Percentiles rank a stretch among this genome's conserved stretches.
These are phyloP conservation scores for Phrynosoma blainvillii DNA, from an alignment of 2,113 vertebrate genomes.

Conservation along the genomic window DNA sequence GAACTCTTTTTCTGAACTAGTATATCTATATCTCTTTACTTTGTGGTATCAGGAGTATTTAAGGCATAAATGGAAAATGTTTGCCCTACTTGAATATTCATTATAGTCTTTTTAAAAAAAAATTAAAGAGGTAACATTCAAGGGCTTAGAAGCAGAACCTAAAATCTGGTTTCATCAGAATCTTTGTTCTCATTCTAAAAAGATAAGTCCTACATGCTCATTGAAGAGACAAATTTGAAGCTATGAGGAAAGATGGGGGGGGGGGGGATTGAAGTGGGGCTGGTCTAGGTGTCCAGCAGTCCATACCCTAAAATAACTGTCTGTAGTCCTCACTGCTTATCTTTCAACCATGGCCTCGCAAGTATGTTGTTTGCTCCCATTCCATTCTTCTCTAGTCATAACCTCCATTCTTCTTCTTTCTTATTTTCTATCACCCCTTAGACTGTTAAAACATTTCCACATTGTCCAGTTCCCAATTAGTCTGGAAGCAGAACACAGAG, in stretches of 20 bases:
- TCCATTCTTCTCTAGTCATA: neutral
- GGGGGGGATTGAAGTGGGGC: neutral
- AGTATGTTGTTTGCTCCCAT: neutral
- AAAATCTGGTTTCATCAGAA: neutral
- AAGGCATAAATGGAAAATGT: neutral
- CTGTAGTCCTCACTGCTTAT: neutral
- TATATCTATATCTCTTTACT: neutral
- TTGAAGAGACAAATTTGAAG: neutral
- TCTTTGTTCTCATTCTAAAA: neutral
- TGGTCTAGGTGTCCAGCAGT: too few relatives aligned
- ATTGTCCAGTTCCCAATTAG: neutral
- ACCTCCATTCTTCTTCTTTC: neutral
- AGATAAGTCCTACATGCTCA: neutral
- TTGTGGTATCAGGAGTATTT: neutral
- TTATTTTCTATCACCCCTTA: neutral
- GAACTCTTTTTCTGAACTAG: neutral
- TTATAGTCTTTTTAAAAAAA: neutral
- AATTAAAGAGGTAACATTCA: neutral
- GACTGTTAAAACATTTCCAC: neutral
- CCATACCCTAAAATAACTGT: neutral
- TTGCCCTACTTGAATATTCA: neutral
- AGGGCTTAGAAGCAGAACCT: neutral
- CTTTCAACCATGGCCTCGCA: too few relatives aligned
- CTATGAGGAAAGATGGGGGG: neutral
- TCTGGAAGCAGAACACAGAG: neutral